Percentiles rank a stretch among this genome's conserved stretches.
These are phyloP conservation scores for Pogonognathellus flavescens DNA, from an alignment of 1,140 invertebrate species.

Conservation along the genomic window DNA sequence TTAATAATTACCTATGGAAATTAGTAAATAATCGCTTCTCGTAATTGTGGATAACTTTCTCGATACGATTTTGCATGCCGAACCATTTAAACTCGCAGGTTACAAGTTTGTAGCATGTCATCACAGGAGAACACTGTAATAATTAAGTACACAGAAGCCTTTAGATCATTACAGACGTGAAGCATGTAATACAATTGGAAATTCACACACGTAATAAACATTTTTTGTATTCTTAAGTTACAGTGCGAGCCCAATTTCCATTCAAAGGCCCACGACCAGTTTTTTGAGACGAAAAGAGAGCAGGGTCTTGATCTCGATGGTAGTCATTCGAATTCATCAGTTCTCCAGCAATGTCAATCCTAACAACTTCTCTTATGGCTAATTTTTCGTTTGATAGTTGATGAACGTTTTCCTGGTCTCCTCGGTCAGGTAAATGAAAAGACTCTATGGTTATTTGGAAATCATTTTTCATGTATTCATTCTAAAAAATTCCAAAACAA, in stretches of 20 bases:
- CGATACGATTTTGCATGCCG: conserved; percentile 93
- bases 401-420: conserved; percentile 89
- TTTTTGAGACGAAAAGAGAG: conserved; percentile 92
- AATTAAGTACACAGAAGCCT: conserved; percentile 47
- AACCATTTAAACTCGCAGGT: conserved; percentile 99
- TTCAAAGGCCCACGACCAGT: conserved; percentile 92
- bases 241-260: conserved; percentile 84
- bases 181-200: not conserved
- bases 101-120: conserved; percentile 99
- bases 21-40: conserved; percentile 96
- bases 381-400: conserved; percentile 89
- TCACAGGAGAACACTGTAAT: conserved; percentile 82
- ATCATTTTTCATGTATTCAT: conserved; percentile 99
- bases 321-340: conserved; percentile 84
- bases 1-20: conserved; percentile 85
- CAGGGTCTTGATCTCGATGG: conserved; percentile 89
- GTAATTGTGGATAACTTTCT: conserved; percentile 94
- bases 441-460: conserved; percentile 97
- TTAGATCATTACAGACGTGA: too few relatives aligned
- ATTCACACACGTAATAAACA: not conserved
- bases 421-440: conserved; percentile 89
- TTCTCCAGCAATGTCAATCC: conserved; percentile 97
- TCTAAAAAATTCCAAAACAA: conserved; percentile 81
- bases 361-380: conserved; percentile 87
- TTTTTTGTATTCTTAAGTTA: conserved; percentile 51